Base-by-base conservation (phyloP, 2,888 invertebrate genomes). In the Amphimallon solstitiale region DNA sequence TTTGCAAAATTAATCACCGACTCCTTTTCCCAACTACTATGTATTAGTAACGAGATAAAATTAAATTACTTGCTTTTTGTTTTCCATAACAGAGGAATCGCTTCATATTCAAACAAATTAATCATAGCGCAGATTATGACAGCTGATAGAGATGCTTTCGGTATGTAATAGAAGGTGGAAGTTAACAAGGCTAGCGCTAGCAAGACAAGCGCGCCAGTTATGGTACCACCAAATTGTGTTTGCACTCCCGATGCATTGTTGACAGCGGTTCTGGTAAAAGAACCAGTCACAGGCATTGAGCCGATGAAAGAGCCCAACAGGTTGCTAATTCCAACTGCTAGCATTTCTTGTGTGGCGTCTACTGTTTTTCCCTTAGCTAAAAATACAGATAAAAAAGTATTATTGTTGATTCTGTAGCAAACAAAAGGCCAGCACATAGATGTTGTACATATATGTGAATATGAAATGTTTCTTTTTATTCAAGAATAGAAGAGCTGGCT, bases 61-160 rank as follows among this genome's bases (percentile, higher is more conserved):
- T 5, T 29, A 29, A 29, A 7, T 29, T 29, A 29, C 29, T 87
- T 79, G 94, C 94, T 92, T 83, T 92, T 93, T 12, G 92, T 89
- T 74, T 85, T 86, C 94, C 94, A 96, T 48, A 95, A 85, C 4
- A 89, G 83, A 7, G 78, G 78, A 15, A 93, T 85, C 12, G 90
- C 88, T 38, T 86, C 84, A 68, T 90, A 84, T 71, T 95, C 94
- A 5, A 95, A 86, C 86, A 95, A 90, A 72, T 91, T 91, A 70
- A 92, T 86, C 88, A 97, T 95, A 17, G 97, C 95, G 34, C 92
- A 89, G 70, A 96, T 91, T 72, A 97, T 95, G 68, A 97, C 91
- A 1, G 91, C 93, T 0, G 95, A 92, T 6, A 97, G 84, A 0
- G 93, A 91, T 0, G 95, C 88, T 76, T 93, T 93, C 0, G 95